Evolutionary conservation across 2,797 vertebrate genomes (phyloP), one percentile per base, ranked within the genome.

Genomic region (Oryzias dopingdopingensis): DNA sequence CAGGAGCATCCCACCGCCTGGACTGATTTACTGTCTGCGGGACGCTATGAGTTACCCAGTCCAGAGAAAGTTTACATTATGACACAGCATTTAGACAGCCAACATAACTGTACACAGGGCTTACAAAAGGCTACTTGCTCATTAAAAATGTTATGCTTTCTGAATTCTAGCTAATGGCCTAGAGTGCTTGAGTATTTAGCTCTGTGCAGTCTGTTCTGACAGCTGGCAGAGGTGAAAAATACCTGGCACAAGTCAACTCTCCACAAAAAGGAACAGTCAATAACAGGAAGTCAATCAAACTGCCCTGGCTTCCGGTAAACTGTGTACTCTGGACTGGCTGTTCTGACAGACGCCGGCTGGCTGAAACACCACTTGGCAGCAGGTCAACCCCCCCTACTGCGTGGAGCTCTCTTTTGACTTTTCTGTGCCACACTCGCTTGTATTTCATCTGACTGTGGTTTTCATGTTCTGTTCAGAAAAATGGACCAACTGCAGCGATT

Each of bases 241-340:
- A 74, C 72, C 86, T 89, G 83, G 83, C 86, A 90, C 70, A 90
- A 90, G 89, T 82, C 85, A 89, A 86, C 83, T 79, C 85, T 87
- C 82, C 81, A 78, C 82, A 90, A 86, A 59, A 40, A 52, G 81
- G 82, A 50, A 81, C 75, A 93, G 93, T 93, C 93, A 96, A 93
- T 93, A 94, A 94, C 94, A 96, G 95, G 94, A 96, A 95, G 91
- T 95, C 87, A 88, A 91, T 94, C 92, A 93, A 95, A 95, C 93
- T 93, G 92, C 87, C 74, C 91, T 82, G 90, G 91, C 93, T 95
- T 94, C 94, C 91, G 82, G 90, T 67, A 79, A 90, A 85, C 68
- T 32, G 59, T 10, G 83, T 88, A 82, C 82, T 88, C 85, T 91
- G 86, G 81, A 81, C 90, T 86, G 89, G 42, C 1, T 81, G 80